These are phyloP conservation scores for Orchestes rusci DNA, from an alignment of 2,888 invertebrate genomes.

Conservation along the genomic window DNA sequence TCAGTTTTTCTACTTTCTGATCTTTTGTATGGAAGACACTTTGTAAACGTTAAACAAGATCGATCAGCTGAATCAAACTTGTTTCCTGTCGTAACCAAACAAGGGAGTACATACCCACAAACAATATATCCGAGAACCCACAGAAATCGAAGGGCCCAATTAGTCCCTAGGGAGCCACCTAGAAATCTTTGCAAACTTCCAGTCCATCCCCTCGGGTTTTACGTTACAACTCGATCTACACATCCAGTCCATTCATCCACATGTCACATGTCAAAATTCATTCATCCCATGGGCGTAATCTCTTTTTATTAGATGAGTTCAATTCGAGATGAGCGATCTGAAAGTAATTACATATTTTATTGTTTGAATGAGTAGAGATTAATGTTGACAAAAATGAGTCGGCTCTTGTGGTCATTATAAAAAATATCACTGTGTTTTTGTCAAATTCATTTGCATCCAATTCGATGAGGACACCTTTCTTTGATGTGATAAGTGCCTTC, in stretches of 20 bases:
- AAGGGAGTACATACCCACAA: too few relatives aligned
- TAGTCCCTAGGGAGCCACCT: conserved; percentile 34
- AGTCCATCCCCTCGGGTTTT: conserved; percentile 15
- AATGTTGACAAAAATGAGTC: neutral
- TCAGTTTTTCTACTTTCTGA: too few relatives aligned
- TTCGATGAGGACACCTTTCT: too few relatives aligned
- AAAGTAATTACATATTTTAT: conserved; percentile 18
- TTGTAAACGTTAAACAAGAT: too few relatives aligned
- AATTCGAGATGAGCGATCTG: conserved; percentile 20
- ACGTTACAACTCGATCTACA: conserved; percentile 14
- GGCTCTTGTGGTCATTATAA: too few relatives aligned
- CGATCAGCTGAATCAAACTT: too few relatives aligned
- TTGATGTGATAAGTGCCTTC: too few relatives aligned
- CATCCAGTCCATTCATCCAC: conserved; percentile 17
- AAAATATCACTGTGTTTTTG: too few relatives aligned
- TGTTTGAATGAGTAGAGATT: conserved; percentile 12
- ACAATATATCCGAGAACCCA: too few relatives aligned
- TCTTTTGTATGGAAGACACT: too few relatives aligned
- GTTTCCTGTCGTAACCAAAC: too few relatives aligned
- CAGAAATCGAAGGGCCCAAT: conserved; percentile 32
- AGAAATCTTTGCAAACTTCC: conserved; percentile 21
- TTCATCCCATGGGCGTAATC: conserved; percentile 20
- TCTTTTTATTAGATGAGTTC: conserved; percentile 19
- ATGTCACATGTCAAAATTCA: conserved; percentile 21
- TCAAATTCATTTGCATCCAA: too few relatives aligned